These are phyloP conservation scores for Lepidothrix coronata DNA, from an alignment of 2,113 vertebrate species.

Conservation along the genomic window DNA sequence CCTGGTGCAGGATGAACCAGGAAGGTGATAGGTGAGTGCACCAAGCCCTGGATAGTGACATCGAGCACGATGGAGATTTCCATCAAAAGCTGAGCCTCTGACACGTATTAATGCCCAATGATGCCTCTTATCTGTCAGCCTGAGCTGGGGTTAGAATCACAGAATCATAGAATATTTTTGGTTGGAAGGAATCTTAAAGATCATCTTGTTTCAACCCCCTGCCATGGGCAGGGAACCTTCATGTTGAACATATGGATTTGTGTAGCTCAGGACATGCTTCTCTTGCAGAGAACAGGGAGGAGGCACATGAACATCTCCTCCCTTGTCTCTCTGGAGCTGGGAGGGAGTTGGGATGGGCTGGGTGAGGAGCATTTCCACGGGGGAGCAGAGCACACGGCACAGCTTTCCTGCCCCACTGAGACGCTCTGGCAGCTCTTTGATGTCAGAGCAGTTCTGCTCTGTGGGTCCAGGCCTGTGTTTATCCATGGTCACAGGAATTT, in stretches of 20 bases:
- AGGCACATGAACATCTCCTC: not conserved
- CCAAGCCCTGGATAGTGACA: not conserved
- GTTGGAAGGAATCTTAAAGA: not conserved
- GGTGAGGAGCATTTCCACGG: not conserved
- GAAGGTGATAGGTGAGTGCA: not conserved
- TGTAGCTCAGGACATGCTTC: not conserved
- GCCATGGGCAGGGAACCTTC: not conserved
- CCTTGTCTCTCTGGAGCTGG: not conserved
- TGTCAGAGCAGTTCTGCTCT: not conserved
- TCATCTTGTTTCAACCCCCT: not conserved
- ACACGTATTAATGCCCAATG: not conserved
- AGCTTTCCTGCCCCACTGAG: not conserved
- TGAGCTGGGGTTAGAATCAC: not conserved
- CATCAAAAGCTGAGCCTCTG: not conserved
- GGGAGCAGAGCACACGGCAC: not conserved
- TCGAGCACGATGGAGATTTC: accelerated
- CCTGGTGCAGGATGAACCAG: not conserved
- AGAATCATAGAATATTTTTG: not conserved
- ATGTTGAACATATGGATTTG: not conserved
- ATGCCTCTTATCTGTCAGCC: not conserved
- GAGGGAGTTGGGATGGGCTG: not conserved
- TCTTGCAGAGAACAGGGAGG: accelerated
- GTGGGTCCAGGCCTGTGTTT: not conserved
- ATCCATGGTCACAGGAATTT: accelerated
- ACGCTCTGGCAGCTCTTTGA: not conserved